A percentile compares a stretch with the other conserved stretches of the same genome.
phyloP scores from a whole-genome alignment of 2,888 invertebrate species.

The Meliscaeva auricollis region DNA sequence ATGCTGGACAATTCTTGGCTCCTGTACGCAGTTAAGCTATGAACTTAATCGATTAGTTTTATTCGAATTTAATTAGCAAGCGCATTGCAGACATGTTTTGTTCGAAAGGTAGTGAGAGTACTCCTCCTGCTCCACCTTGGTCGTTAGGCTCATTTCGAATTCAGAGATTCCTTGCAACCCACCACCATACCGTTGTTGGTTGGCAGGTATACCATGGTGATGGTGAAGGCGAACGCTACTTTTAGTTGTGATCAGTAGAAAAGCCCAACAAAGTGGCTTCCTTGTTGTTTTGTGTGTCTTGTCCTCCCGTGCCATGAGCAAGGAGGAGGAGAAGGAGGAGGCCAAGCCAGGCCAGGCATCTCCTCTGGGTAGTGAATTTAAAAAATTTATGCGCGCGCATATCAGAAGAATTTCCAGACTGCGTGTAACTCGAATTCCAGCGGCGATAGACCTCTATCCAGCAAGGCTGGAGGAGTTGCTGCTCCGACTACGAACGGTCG shows the following conservation, averaged over 20 bases:
- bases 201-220: slow-evolving; percentile 18
- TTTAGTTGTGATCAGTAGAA: slow-evolving; percentile 21
- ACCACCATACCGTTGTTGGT: not conserved
- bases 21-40: slow-evolving; percentile 56
- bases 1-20: slow-evolving; percentile 38
- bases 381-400: slow-evolving; percentile 78
- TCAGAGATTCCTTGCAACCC: slow-evolving; percentile 69
- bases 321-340: not conserved
- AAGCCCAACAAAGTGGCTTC: slow-evolving; percentile 40
- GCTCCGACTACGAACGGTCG: slow-evolving; percentile 69
- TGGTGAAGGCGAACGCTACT: slow-evolving; percentile 17
- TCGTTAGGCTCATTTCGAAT: slow-evolving; percentile 73
- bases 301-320: slow-evolving; percentile 25
- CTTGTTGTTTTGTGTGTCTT: slow-evolving; percentile 53
- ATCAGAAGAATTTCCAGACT: slow-evolving; percentile 77
- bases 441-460: slow-evolving; percentile 55
- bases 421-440: slow-evolving; percentile 77
- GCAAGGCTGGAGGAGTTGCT: slow-evolving; percentile 73
- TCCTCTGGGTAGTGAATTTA: slow-evolving; percentile 66
- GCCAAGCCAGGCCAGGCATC: slow-evolving; percentile 28
- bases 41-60: slow-evolving; percentile 78
- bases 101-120: slow-evolving; percentile 47
- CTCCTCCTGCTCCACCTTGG: slow-evolving; percentile 41
- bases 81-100: slow-evolving; percentile 76
- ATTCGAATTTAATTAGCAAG: slow-evolving; percentile 78